Evolutionary conservation across 2,113 vertebrate genomes (phyloP).

Genomic region (Gambusia affinis): DNA sequence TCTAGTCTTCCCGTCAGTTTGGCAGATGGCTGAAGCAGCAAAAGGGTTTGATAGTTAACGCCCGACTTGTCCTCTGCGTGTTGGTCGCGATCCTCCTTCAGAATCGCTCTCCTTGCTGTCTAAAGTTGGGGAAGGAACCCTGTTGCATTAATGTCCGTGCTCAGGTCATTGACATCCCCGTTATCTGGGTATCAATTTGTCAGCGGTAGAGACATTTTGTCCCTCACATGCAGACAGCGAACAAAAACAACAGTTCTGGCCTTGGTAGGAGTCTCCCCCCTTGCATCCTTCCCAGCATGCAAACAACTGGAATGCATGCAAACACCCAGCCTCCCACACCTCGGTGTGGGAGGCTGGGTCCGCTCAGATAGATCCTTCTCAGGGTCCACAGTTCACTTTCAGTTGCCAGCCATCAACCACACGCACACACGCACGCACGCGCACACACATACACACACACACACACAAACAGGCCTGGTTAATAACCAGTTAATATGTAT

Average conservation of each 20-base stretch:
- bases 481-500: background rate
- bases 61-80: background rate
- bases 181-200: slow-evolving; percentile 56
- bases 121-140: background rate
- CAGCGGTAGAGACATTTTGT: slow-evolving; percentile 68
- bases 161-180: slow-evolving; percentile 66
- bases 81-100: too few species aligned
- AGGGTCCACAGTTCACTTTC: slow-evolving; percentile 1
- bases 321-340: too few species aligned
- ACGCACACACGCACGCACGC: background rate
- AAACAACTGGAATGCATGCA: background rate
- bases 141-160: background rate
- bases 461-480: too few species aligned
- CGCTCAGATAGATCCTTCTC: background rate
- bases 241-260: slow-evolving; percentile 63
- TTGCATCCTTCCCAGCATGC: background rate
- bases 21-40: background rate
- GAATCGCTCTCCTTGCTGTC: background rate
- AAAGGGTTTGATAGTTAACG: background rate
- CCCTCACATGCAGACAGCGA: slow-evolving; percentile 51
- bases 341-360: background rate
- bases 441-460: too few species aligned
- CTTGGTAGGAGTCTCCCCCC: slow-evolving; percentile 55
- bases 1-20: background rate
- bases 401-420: background rate